Conservation (phyloP, 2,888 invertebrate genomes). For the Tortricodes alternella region DNA sequence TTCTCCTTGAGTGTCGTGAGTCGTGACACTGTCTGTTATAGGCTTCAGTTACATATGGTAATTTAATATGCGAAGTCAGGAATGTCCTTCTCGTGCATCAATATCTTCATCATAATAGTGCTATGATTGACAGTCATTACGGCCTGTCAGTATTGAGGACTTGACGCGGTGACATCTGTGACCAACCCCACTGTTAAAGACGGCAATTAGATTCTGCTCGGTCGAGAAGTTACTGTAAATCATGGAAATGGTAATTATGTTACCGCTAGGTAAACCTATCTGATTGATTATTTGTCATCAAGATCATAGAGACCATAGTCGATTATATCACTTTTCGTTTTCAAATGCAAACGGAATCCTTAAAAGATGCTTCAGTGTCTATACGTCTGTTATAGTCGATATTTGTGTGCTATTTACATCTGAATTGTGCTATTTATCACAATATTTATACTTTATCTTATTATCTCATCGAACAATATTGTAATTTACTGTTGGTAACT, state of each 20-base stretch:
- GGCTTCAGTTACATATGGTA: constrained; percentile 1
- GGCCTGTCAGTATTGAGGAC: constrained; percentile 14
- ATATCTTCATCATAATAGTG: constrained; percentile 12
- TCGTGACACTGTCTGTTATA: constrained; percentile 23
- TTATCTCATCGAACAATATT: constrained; percentile 11
- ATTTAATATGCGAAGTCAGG: constrained; percentile 15
- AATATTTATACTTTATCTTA: not conserved
- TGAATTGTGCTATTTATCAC: too few relatives aligned
- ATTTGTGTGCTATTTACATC: too few relatives aligned
- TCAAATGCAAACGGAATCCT: not conserved
- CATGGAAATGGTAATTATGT: not conserved
- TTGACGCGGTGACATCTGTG: constrained; percentile 23
- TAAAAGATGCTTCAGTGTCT: not conserved
- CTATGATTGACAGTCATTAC: constrained; percentile 18
- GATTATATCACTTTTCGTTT: not conserved
- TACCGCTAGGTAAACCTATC: too few relatives aligned
- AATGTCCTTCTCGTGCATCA: constrained; percentile 22
- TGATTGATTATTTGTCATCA: too few relatives aligned
- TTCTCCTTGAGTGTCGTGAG: too few relatives aligned
- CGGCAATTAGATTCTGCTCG: not conserved
- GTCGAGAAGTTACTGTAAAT: not conserved
- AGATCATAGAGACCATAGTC: too few relatives aligned
- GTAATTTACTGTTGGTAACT: constrained; percentile 15
- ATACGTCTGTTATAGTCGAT: too few relatives aligned
- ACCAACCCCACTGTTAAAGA: constrained; percentile 10